These are phyloP conservation scores for Oreotragus oreotragus DNA, from an alignment of 2,113 vertebrate genomes.

Conservation along the genomic window DNA sequence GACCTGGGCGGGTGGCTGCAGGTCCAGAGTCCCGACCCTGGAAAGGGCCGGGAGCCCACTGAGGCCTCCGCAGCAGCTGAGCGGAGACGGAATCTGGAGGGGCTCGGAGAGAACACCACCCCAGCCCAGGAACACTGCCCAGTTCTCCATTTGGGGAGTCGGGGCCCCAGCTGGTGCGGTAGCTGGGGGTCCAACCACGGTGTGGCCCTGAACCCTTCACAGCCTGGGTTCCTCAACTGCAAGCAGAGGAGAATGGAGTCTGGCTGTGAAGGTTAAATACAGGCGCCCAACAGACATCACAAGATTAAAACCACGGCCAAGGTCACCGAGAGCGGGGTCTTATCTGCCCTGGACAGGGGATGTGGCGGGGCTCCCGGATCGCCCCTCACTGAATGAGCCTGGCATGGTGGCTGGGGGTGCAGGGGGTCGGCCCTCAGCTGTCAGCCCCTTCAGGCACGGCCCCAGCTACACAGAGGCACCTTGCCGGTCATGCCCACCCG, in stretches of 20 bases:
- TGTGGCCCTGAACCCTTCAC: not conserved
- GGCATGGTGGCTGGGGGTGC: not conserved
- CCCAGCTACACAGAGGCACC: not conserved
- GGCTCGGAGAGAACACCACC: too few species aligned
- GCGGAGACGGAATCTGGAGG: not conserved
- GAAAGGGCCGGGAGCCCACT: not conserved
- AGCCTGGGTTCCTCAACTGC: not conserved
- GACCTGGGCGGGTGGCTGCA: not conserved
- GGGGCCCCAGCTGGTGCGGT: fast-evolving
- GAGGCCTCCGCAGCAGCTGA: fast-evolving
- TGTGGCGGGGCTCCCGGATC: fast-evolving
- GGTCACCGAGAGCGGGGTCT: not conserved
- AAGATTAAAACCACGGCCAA: not conserved
- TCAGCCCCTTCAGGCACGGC: not conserved
- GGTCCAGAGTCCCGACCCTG: not conserved
- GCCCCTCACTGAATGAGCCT: not conserved
- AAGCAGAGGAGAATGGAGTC: not conserved
- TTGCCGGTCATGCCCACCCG: fast-evolving
- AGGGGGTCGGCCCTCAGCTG: not conserved
- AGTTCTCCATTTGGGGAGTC: fast-evolving
- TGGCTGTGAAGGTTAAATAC: too few species aligned
- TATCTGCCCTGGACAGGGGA: not conserved
- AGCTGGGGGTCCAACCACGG: fast-evolving
- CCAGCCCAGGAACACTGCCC: not conserved
- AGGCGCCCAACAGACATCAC: not conserved